Conservation (phyloP, 2,797 vertebrate genomes). For the Tolypeutes matacus region DNA sequence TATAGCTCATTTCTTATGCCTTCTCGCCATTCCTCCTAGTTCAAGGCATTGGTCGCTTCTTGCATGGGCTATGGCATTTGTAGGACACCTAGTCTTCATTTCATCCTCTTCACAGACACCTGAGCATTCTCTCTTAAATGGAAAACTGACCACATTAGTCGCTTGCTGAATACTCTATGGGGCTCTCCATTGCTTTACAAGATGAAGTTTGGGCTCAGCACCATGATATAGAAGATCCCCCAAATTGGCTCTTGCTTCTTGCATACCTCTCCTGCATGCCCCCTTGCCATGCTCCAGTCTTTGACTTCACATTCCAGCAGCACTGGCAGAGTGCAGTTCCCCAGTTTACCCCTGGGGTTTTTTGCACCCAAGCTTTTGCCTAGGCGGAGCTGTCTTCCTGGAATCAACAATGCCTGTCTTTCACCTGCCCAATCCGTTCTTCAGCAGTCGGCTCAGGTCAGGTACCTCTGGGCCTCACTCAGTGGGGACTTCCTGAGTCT, state of each 20-base stretch:
- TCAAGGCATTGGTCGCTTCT: background rate
- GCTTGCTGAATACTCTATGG: background rate
- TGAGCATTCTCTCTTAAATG: background rate
- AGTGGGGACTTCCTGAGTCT: background rate
- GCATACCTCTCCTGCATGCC: background rate
- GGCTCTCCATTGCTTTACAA: background rate
- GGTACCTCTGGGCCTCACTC: background rate
- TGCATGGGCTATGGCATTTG: background rate
- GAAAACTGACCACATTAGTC: background rate
- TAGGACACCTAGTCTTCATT: background rate
- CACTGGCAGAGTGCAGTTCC: background rate
- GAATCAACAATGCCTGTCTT: background rate
- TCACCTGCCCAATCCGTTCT: background rate
- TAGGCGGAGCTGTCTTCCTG: background rate
- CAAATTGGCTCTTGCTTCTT: background rate
- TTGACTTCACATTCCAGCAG: background rate
- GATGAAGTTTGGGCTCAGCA: background rate
- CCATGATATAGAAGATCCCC: rapidly evolving
- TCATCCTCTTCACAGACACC: too few species aligned
- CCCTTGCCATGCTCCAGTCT: background rate
- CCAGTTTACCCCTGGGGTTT: background rate
- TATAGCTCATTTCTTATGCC: background rate
- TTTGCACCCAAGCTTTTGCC: background rate
- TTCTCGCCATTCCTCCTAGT: background rate
- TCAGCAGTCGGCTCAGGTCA: background rate